Evolutionary conservation across 2,113 vertebrate species (phyloP), one percentile per base, ranked within the genome.

Genomic region (Phocoena sinus): DNA sequence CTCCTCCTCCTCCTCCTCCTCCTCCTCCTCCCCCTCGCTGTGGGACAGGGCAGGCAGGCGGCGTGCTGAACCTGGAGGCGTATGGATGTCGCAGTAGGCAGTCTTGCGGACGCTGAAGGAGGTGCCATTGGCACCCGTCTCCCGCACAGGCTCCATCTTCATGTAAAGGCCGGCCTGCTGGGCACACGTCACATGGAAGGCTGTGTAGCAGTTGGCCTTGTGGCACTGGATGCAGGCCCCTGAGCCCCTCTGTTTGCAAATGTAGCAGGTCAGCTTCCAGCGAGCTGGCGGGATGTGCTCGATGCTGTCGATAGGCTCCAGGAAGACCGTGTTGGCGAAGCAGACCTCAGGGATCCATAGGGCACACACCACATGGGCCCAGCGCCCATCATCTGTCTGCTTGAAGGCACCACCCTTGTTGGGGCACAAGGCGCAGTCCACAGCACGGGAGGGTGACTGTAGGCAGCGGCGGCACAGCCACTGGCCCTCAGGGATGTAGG

Each of bases 261-360:
- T 99, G 98, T 99, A 99, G 98, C 99, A 99, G 86, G 99, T 99
- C 62, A 99, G 99, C 98, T 99, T 99, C 99, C 99, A 99, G 96
- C 99, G 99, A 0, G 99, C 99, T 0, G 99, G 99, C 0, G 99
- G 99, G 98, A 99, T 99, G 98, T 99, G 99, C 97, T 99, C 99
- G 0, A 99, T 99, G 98, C 99, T 99, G 98, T 99, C 99, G 0
- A 99, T 99, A 25, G 99, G 99, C 98, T 99, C 99, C 97, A 99
- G 99, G 98, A 99, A 99, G 98, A 99, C 99, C 0, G 99, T 99
- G 98, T 99, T 99, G 23, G 99, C 99, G 53, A 99, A 99, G 98
- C 99, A 99, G 94, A 99, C 99, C 99, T 99, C 99, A 0, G 99
- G 99, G 98, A 99, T 99, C 99, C 99, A 99, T 94, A 99, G 99